These are phyloP conservation scores for Candoia aspera DNA, from an alignment of 2,113 vertebrate genomes.

Conservation along the genomic window DNA sequence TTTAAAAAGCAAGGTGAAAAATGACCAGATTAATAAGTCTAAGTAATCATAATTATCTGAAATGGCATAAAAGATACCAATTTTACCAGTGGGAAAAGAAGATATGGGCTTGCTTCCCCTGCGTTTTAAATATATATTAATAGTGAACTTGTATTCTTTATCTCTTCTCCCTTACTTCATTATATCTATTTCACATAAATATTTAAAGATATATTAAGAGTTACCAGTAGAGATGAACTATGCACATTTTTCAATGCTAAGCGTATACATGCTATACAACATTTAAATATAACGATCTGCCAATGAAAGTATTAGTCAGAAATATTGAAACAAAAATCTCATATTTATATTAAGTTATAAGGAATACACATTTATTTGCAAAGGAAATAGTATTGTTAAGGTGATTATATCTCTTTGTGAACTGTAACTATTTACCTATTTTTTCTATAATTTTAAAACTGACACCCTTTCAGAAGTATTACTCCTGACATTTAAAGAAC, in stretches of 20 bases:
- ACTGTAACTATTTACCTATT: slow-evolving; percentile 54
- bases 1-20: slow-evolving; percentile 44
- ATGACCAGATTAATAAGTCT: slow-evolving; percentile 35
- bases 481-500: slow-evolving; percentile 49
- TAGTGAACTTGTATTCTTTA: not conserved
- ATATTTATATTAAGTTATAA: not conserved
- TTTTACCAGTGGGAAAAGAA: not conserved
- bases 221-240: not conserved
- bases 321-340: not conserved
- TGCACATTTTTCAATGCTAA: not conserved
- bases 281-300: not conserved
- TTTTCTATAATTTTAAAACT: slow-evolving; percentile 59
- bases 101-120: not conserved
- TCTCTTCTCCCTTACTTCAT: too few species aligned
- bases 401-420: slow-evolving; percentile 43
- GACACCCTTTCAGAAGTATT: slow-evolving; percentile 63
- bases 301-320: not conserved
- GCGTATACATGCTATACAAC: not conserved
- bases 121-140: slow-evolving; percentile 8
- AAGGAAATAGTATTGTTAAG: slow-evolving; percentile 18
- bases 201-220: slow-evolving; percentile 9
- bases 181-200: not conserved
- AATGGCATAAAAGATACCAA: slow-evolving; percentile 20
- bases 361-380: not conserved
- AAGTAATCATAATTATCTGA: slow-evolving; percentile 19